Evolutionary conservation across 2,113 vertebrate species (phyloP).

Genomic region (Clupea harengus): DNA sequence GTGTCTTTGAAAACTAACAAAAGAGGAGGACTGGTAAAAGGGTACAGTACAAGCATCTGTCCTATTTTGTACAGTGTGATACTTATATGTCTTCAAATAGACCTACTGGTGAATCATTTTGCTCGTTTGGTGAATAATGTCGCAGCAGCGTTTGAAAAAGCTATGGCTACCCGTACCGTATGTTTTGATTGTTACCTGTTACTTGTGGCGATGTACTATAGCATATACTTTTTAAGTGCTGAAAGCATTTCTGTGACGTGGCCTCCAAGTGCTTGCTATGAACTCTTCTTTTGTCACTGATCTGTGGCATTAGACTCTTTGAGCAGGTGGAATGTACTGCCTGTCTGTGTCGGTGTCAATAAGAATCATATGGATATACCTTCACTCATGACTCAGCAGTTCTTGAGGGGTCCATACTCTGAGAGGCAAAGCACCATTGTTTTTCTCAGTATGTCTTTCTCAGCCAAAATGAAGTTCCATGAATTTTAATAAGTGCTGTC

Average conservation of each 20-base stretch:
- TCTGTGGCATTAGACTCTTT: neutral
- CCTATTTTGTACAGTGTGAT: neutral
- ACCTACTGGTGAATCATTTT: neutral
- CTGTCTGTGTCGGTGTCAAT: constrained; percentile 1
- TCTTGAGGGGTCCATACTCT: neutral
- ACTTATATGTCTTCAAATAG: neutral
- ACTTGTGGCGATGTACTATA: neutral
- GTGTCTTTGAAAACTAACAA: neutral
- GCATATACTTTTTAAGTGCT: constrained; percentile 30
- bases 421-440: too few species aligned
- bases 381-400: neutral
- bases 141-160: neutral
- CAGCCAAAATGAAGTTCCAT: too few species aligned
- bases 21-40: neutral
- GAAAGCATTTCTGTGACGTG: constrained; percentile 49
- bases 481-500: neutral
- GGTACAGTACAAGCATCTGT: neutral
- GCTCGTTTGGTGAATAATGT: neutral
- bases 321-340: neutral
- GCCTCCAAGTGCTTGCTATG: constrained; percentile 61
- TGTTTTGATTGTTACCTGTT: neutral
- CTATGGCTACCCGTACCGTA: neutral
- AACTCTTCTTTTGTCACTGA: neutral
- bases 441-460: too few species aligned
- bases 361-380: neutral